These are phyloP conservation scores for Tor tambroides DNA, from an alignment of 2,113 vertebrate genomes.

Conservation along the genomic window DNA sequence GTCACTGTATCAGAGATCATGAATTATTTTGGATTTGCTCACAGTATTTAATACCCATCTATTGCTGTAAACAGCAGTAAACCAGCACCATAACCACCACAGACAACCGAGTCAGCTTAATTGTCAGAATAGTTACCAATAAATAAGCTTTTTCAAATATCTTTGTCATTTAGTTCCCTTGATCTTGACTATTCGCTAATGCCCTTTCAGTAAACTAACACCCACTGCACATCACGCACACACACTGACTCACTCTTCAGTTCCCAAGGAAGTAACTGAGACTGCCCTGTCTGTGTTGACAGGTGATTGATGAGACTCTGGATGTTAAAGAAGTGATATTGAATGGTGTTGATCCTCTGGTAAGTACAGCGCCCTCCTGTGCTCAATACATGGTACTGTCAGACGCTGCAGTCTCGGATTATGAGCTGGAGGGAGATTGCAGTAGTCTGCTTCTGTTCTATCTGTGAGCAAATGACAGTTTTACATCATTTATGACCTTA, in stretches of 20 bases:
- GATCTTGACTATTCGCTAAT: not conserved
- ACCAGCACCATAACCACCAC: not conserved
- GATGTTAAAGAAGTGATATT: slow-evolving; percentile 94
- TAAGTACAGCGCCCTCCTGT: slow-evolving; percentile 79
- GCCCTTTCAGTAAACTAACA: not conserved
- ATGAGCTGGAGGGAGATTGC: not conserved
- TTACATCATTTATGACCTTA: slow-evolving; percentile 13
- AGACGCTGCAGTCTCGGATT: slow-evolving; percentile 22
- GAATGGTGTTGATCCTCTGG: slow-evolving; percentile 86
- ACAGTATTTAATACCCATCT: slow-evolving; percentile 1
- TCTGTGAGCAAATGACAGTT: slow-evolving; percentile 5
- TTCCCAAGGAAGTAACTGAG: slow-evolving; percentile 73
- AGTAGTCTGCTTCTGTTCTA: not conserved
- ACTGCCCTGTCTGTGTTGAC: slow-evolving; percentile 76
- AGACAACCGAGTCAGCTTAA: not conserved
- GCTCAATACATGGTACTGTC: slow-evolving; percentile 67
- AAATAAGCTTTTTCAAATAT: not conserved
- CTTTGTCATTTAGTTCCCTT: not conserved
- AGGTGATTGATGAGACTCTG: slow-evolving; percentile 97
- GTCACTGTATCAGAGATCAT: not conserved
- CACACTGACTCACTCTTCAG: slow-evolving; percentile 36
- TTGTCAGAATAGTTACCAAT: not conserved
- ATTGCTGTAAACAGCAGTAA: not conserved
- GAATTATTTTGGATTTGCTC: slow-evolving; percentile 25
- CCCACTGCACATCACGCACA: not conserved